Percentiles rank a stretch among this genome's conserved stretches.
Evolutionary conservation across 1,140 invertebrate species (phyloP).

Genomic region (Penaeus chinensis): DNA sequence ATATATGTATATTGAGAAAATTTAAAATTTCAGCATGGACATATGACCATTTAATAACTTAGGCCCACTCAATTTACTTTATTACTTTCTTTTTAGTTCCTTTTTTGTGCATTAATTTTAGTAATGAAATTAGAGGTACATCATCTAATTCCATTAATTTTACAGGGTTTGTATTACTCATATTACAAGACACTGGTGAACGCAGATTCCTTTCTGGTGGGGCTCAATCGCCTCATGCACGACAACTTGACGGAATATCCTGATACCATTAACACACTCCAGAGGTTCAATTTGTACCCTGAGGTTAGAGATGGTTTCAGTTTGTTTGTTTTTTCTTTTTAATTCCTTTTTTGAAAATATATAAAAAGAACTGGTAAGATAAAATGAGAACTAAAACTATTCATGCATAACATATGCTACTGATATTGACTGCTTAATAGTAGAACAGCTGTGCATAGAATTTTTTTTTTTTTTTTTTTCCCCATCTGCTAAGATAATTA

Average conservation of each 20-base stretch:
- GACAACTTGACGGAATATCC: conserved; percentile 86
- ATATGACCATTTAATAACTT: not conserved
- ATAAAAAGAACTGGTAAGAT: not conserved
- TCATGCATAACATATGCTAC: not conserved
- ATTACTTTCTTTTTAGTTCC: not conserved
- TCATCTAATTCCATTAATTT: conserved; percentile 8
- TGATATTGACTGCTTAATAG: not conserved
- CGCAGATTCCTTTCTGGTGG: conserved; percentile 75
- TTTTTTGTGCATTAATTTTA: not conserved
- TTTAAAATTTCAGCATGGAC: not conserved
- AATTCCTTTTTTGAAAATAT: no score
- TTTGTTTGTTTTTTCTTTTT: not conserved
- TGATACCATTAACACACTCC: conserved; percentile 81
- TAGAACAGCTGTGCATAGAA: not conserved
- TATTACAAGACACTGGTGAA: conserved; percentile 85
- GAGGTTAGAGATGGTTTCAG: conserved; percentile 74
- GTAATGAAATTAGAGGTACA: not conserved
- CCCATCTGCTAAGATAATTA: conserved; percentile 18
- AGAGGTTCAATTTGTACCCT: conserved; percentile 85
- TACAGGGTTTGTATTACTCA: conserved; percentile 86
- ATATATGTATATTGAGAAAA: not conserved
- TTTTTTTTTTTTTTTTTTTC: conserved; percentile 6
- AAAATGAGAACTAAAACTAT: not conserved
- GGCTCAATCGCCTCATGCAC: conserved; percentile 75
- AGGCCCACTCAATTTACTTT: not conserved